Conservation (phyloP, 1,140 invertebrate genomes). For the Drosophila mojavensis region DNA sequence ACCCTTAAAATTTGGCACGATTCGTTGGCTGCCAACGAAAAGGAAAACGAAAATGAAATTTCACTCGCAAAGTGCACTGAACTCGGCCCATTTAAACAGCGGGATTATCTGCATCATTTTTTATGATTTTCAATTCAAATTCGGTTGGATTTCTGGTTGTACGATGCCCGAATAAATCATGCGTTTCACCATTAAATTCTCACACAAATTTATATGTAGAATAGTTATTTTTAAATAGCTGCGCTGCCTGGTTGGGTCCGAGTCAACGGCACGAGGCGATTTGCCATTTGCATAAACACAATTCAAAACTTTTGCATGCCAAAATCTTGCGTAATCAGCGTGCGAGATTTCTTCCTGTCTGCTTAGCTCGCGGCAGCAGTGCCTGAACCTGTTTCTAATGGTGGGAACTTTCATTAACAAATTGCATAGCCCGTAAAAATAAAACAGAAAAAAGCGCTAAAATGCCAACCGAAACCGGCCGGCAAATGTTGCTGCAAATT, state of each 20-base stretch:
- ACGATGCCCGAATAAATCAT: slow-evolving; percentile 33
- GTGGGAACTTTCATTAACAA: slow-evolving; percentile 81
- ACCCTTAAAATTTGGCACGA: slow-evolving; percentile 79
- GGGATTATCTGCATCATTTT: slow-evolving; percentile 40
- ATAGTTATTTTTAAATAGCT: slow-evolving; percentile 23
- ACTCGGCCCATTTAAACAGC: slow-evolving; percentile 49
- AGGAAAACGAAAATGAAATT: slow-evolving; percentile 54
- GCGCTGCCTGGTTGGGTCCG: slow-evolving; percentile 10
- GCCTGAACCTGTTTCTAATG: slow-evolving; percentile 78
- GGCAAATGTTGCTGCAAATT: slow-evolving; percentile 78
- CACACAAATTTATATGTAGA: neutral
- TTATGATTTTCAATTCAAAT: neutral
- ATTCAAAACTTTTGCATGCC: slow-evolving; percentile 39
- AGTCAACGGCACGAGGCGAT: slow-evolving; percentile 43
- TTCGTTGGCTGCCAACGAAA: slow-evolving; percentile 52
- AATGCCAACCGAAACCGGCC: slow-evolving; percentile 67
- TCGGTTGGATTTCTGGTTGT: neutral
- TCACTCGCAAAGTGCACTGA: slow-evolving; percentile 58
- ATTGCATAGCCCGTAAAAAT: slow-evolving; percentile 18
- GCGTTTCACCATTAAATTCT: slow-evolving; percentile 32
- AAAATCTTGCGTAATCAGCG: slow-evolving; percentile 61
- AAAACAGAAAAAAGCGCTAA: neutral
- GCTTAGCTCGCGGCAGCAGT: slow-evolving; percentile 12
- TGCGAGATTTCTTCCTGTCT: slow-evolving; percentile 65
- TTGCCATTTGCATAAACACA: slow-evolving; percentile 69